Evolutionary conservation across 2,888 invertebrate genomes (phyloP), one percentile per base, ranked within the genome.

Genomic region (Drosophila ustulata): DNA sequence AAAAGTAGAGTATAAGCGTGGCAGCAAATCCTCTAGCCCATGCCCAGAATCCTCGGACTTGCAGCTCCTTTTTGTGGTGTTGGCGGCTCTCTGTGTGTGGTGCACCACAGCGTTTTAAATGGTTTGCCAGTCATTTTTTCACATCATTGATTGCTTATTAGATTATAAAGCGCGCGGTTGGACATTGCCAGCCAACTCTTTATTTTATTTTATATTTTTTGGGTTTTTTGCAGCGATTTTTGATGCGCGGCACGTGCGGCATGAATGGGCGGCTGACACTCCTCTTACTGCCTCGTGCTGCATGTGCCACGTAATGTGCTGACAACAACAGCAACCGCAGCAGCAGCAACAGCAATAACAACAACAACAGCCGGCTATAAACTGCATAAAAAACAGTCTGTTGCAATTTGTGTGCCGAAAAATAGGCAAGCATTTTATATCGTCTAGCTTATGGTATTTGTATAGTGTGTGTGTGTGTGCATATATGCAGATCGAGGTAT

Each of bases 91-190:
- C 34, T 67, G 84, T 45, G 39, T 67, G 87, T 49, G 83, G 83
- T 88, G 84, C 84, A 84, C 86, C 89, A 67, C 88, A 82, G 78
- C 71, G 73, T 80, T 89, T 85, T 89, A 89, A 88, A 80, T 65
- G 75, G 88, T 89, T 85, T 89, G 75, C 70, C 89, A 85, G 85
- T 86, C 88, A 89, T 85, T 85, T 85, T 85, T 85, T 85, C 89
- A 88, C 89, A 88, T 85, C 88, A 88, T 89, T 88, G 90, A 89
- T 89, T 88, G 90, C 90, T 82, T 88, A 89, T 89, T 88, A 89
- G 85, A 85, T 89, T 85, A 85, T 82, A 86, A 83, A 63, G 68
- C 78, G 63, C 74, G 81, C 84, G 87, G 74, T 66, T 78, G 85
- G 52, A 62, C 68, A 70, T 57, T 41, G 49, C 25, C 71, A 41